Conservation (phyloP, 2,113 vertebrate genomes). For the Indicator maculatus region DNA sequence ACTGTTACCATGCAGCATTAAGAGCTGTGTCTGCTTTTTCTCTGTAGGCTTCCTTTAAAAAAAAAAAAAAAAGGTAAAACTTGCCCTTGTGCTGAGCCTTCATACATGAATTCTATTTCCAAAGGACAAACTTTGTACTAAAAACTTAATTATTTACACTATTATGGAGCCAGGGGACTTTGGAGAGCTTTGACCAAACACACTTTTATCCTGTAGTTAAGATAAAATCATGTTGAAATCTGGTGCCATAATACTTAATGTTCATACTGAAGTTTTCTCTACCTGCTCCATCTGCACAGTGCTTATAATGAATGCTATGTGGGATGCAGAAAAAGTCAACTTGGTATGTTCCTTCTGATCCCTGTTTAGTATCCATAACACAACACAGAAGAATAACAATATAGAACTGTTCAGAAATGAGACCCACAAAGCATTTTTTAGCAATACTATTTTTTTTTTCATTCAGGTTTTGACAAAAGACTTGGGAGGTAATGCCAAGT, state of each 20-base stretch:
- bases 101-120: not conserved
- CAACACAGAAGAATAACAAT: not conserved
- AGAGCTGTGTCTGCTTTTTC: not conserved
- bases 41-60: not conserved
- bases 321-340: not conserved
- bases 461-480: slow-evolving; percentile 89
- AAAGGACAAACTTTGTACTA: not conserved
- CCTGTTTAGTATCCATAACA: not conserved
- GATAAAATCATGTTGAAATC: not conserved
- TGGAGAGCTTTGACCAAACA: not conserved
- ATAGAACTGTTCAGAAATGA: not conserved
- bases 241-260: not conserved
- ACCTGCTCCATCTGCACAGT: not conserved
- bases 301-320: not conserved
- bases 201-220: not conserved
- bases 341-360: not conserved
- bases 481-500: slow-evolving; percentile 91
- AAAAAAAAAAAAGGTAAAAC: not conserved
- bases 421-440: not conserved
- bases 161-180: not conserved
- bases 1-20: not conserved
- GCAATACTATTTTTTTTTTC: not conserved
- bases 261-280: not conserved
- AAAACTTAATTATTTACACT: not conserved
- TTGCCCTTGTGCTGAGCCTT: not conserved